Conservation (phyloP, 2,888 invertebrate genomes). For the Nowickia ferox region DNA sequence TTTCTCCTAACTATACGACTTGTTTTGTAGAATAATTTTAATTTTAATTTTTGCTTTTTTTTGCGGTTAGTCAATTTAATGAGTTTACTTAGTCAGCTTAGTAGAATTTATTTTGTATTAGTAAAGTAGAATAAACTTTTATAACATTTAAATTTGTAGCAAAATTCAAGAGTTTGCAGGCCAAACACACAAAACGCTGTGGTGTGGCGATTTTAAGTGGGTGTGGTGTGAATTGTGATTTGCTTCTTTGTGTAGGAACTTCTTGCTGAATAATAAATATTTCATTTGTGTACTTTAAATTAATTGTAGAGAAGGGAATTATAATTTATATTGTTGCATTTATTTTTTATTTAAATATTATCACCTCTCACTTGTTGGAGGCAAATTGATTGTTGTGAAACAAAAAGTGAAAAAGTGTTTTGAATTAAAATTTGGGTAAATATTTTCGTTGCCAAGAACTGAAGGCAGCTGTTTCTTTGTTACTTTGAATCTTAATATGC, state of each 20-base stretch:
- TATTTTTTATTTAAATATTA: slow-evolving; percentile 30
- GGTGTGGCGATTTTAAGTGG: slow-evolving; percentile 44
- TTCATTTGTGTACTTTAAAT: slow-evolving; percentile 37
- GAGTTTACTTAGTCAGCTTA: too few species aligned
- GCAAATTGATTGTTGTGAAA: slow-evolving; percentile 30
- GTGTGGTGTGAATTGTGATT: slow-evolving; percentile 57
- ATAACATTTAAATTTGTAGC: neutral
- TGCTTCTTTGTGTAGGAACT: slow-evolving; percentile 24
- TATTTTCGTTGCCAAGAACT: neutral
- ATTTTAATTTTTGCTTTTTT: neutral
- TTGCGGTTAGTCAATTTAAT: slow-evolving; percentile 2
- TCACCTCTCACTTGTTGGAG: slow-evolving; percentile 53
- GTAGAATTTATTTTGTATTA: neutral
- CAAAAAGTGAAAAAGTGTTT: slow-evolving; percentile 15
- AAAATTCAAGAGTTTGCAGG: slow-evolving; percentile 1
- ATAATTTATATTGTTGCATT: slow-evolving; percentile 41
- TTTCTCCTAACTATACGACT: neutral
- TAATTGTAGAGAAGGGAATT: slow-evolving; percentile 63
- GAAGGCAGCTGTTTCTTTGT: too few species aligned
- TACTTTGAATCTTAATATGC: too few species aligned
- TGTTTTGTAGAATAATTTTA: slow-evolving; percentile 4
- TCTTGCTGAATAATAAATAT: slow-evolving; percentile 1
- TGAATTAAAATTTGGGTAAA: too few species aligned
- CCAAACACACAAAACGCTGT: neutral
- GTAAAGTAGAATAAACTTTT: slow-evolving; percentile 43